These are phyloP conservation scores for Herpailurus yagouaroundi DNA, from an alignment of 2,113 vertebrate species.

Conservation along the genomic window DNA sequence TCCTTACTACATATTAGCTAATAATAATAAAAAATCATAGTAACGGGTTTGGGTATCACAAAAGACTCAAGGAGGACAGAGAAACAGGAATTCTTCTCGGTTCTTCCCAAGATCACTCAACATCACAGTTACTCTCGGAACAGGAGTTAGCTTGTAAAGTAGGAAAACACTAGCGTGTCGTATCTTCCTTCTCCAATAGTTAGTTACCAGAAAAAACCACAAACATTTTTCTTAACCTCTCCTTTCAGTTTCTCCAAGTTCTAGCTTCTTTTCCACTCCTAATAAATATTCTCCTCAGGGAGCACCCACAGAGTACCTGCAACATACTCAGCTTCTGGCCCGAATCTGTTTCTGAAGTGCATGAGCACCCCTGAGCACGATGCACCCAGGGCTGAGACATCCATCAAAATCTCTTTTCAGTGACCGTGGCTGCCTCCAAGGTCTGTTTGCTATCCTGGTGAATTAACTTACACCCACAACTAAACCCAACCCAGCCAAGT, in stretches of 20 bases:
- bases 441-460: conserved; percentile 36
- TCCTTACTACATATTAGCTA: not conserved
- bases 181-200: not conserved
- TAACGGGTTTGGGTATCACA: not conserved
- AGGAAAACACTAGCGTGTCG: not conserved
- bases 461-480: conserved; percentile 27
- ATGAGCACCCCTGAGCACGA: not conserved
- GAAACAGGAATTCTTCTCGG: not conserved
- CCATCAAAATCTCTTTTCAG: conserved; percentile 30
- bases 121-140: not conserved
- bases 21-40: not conserved
- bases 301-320: not conserved
- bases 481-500: not conserved
- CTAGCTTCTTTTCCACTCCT: not conserved
- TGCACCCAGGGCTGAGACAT: not conserved
- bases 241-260: not conserved
- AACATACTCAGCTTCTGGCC: not conserved
- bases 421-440: not conserved
- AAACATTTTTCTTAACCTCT: not conserved
- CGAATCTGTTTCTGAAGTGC: not conserved
- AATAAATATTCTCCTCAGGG: not conserved
- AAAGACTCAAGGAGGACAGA: not conserved
- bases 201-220: not conserved
- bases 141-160: not conserved
- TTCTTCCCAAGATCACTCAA: not conserved